A percentile compares a stretch with the other conserved stretches of the same genome.
Conservation (phyloP, 1,140 invertebrate genomes). For the Thaumatotibia leucotreta region DNA sequence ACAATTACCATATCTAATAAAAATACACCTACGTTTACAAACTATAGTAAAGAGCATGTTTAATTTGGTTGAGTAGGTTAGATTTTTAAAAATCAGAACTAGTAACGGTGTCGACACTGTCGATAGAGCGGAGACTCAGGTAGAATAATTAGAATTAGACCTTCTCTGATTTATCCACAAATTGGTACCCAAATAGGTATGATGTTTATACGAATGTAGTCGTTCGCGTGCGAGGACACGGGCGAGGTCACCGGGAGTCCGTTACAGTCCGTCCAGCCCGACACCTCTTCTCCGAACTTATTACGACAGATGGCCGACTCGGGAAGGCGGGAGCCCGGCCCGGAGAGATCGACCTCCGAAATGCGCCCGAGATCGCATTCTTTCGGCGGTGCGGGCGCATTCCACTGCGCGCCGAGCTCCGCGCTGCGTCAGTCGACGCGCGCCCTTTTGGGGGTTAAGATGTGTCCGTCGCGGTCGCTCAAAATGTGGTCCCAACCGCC, state of each 20-base stretch:
- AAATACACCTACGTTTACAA: too few species aligned
- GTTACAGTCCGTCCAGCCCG: conserved; percentile 52
- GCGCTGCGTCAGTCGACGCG: conserved; percentile 71
- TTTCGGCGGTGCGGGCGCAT: conserved; percentile 75
- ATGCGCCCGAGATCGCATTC: conserved; percentile 75
- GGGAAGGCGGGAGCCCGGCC: conserved; percentile 62
- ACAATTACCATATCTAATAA: too few species aligned
- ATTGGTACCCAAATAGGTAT: not conserved
- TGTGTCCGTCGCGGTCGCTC: conserved; percentile 69
- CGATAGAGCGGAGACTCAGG: not conserved
- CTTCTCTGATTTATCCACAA: not conserved
- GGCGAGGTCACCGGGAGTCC: conserved; percentile 54
- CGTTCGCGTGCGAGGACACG: conserved; percentile 56
- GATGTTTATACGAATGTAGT: not conserved
- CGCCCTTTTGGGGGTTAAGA: conserved; percentile 76
- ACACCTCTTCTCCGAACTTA: conserved; percentile 61
- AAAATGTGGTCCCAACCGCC: conserved; percentile 64
- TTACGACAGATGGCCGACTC: conserved; percentile 69
- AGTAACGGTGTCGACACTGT: not conserved
- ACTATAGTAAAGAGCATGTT: too few species aligned
- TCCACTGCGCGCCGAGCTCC: conserved; percentile 66
- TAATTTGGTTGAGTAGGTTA: too few species aligned
- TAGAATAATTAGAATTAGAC: not conserved
- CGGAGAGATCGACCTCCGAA: conserved; percentile 74
- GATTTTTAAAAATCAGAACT: too few species aligned